Evolutionary conservation across 2,113 vertebrate genomes (phyloP).

Genomic region (Lophotis ruficrista): DNA sequence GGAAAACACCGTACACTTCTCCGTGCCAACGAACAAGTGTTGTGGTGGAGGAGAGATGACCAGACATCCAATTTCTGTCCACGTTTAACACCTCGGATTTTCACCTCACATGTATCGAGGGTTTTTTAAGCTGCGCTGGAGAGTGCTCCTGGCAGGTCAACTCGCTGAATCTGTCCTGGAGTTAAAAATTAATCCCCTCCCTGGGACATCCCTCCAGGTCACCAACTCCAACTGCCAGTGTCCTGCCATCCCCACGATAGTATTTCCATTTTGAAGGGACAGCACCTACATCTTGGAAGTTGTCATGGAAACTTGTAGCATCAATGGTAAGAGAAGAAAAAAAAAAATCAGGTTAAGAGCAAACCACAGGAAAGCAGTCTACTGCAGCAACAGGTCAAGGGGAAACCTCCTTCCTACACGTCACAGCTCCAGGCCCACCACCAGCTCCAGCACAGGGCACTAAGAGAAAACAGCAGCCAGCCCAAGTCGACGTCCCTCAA

Average conservation of each 20-base stretch:
- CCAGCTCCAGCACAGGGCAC: background rate
- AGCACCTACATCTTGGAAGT: background rate
- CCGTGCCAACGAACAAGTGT: background rate
- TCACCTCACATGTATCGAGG: rapidly evolving
- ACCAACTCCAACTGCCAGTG: background rate
- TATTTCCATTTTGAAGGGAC: background rate
- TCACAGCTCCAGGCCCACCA: background rate
- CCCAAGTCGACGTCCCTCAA: background rate
- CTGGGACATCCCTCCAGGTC: background rate
- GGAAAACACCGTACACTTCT: background rate
- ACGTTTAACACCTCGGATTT: background rate
- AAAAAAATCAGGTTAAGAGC: background rate
- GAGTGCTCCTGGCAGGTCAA: background rate
- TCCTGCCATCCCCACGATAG: rapidly evolving
- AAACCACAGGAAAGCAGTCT: background rate
- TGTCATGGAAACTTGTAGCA: background rate
- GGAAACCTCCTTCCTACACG: background rate
- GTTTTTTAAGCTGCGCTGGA: background rate
- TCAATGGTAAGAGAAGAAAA: background rate
- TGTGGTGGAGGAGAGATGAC: background rate
- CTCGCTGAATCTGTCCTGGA: background rate
- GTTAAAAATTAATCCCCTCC: background rate
- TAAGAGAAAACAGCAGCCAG: background rate
- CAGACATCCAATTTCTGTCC: background rate
- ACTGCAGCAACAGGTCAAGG: background rate